Conservation (phyloP, 2,797 vertebrate genomes). For the Macropus fuliginosus region DNA sequence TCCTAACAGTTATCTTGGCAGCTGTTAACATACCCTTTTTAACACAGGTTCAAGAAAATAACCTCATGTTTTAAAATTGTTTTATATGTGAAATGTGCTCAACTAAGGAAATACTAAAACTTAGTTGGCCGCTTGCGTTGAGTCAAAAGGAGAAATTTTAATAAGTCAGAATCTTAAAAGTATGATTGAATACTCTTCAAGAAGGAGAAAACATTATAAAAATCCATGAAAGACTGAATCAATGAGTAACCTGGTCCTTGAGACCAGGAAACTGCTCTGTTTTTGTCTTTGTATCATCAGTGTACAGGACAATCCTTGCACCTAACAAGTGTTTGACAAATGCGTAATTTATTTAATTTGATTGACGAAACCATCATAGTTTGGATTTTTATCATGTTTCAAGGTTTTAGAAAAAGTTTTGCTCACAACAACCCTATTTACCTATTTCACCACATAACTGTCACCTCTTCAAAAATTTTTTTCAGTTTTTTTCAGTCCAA, state of each 20-base stretch:
- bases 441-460: too few species aligned
- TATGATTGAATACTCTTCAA: slow-evolving; percentile 44
- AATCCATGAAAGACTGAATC: slow-evolving; percentile 22
- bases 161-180: slow-evolving; percentile 47
- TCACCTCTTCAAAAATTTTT: too few species aligned
- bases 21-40: slow-evolving; percentile 62
- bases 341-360: too few species aligned
- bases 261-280: neutral
- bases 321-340: neutral
- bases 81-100: neutral
- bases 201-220: neutral
- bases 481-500: too few species aligned
- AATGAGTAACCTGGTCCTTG: neutral
- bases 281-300: neutral
- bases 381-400: too few species aligned
- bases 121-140: slow-evolving; percentile 53
- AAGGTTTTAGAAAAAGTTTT: too few species aligned
- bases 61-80: slow-evolving; percentile 1
- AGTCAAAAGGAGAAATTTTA: slow-evolving; percentile 50
- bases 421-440: too few species aligned
- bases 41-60: neutral
- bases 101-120: slow-evolving; percentile 50
- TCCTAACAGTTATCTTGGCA: slow-evolving; percentile 44
- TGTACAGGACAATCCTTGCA: neutral
- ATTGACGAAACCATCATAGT: too few species aligned